These are phyloP conservation scores for Trachelus stipa DNA, from an alignment of 2,888 invertebrate genomes.

Conservation along the genomic window DNA sequence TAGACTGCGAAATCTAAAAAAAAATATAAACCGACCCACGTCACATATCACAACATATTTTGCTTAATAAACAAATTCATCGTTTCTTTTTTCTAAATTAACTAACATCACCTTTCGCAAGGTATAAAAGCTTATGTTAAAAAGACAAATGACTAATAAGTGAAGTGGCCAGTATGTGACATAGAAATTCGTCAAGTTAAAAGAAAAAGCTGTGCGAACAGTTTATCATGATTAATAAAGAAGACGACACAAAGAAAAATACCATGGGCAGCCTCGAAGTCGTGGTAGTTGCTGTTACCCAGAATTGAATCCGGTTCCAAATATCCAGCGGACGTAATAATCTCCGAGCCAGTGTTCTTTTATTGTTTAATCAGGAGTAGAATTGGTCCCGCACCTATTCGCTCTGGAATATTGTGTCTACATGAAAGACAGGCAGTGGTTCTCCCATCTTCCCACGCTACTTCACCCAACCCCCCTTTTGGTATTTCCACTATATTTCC, in stretches of 20 bases:
- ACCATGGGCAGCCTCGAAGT: neutral
- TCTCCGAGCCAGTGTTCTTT: conserved; percentile 15
- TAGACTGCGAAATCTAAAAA: too few species aligned
- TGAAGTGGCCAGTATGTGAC: neutral
- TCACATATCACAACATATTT: too few species aligned
- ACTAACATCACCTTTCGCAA: neutral
- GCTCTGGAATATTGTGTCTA: conserved; percentile 11
- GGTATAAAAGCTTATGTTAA: neutral
- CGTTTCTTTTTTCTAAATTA: neutral
- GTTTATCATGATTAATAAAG: neutral
- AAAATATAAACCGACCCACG: too few species aligned
- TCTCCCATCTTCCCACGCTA: neutral
- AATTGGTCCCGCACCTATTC: conserved; percentile 13
- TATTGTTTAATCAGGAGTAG: conserved; percentile 26
- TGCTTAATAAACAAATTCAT: neutral
- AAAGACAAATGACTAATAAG: neutral
- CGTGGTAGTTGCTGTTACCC: neutral
- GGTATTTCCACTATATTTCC: neutral
- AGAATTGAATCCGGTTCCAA: neutral
- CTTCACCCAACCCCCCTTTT: neutral
- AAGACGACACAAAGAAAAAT: neutral
- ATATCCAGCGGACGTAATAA: conserved; percentile 26
- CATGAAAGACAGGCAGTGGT: neutral
- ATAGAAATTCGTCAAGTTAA: neutral
- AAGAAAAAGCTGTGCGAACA: neutral